These are phyloP conservation scores for Chamaetylas fuelleborni DNA, from an alignment of 2,113 vertebrate species.

Conservation along the genomic window DNA sequence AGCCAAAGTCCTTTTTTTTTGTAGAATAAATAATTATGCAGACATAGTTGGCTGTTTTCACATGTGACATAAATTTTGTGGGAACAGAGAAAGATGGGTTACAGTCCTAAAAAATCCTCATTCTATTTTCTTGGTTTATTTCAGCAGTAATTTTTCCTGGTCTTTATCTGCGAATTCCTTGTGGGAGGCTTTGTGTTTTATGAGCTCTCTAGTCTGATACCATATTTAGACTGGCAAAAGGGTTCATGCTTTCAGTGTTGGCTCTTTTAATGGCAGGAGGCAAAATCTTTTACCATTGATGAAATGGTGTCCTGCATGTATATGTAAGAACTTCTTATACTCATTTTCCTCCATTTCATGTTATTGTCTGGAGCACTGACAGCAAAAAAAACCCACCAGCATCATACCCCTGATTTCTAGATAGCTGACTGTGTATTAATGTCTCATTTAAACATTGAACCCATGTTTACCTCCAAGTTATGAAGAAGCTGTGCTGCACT, in stretches of 20 bases:
- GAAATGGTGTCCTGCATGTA: background rate
- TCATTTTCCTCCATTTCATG: background rate
- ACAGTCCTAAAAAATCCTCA: background rate
- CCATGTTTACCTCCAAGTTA: background rate
- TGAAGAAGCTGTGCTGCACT: background rate
- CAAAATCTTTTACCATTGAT: background rate
- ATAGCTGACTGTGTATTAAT: background rate
- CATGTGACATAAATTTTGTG: background rate
- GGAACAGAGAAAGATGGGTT: background rate
- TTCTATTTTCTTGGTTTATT: background rate
- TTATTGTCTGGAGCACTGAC: background rate
- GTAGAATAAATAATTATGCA: background rate
- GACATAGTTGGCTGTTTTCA: background rate
- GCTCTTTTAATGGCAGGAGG: background rate
- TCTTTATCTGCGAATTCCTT: background rate
- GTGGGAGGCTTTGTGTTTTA: background rate
- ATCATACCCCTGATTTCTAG: background rate
- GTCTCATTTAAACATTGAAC: background rate
- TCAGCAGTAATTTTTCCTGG: background rate
- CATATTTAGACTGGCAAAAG: background rate
- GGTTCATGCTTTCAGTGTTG: background rate
- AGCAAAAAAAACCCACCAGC: background rate
- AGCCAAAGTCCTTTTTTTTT: background rate
- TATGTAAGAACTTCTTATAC: background rate
- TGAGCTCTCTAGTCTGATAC: background rate